A percentile compares a stretch with the other conserved stretches of the same genome.
These are phyloP conservation scores for Psilanteris sp. DNA, from an alignment of 1,140 invertebrate species.

Conservation along the genomic window DNA sequence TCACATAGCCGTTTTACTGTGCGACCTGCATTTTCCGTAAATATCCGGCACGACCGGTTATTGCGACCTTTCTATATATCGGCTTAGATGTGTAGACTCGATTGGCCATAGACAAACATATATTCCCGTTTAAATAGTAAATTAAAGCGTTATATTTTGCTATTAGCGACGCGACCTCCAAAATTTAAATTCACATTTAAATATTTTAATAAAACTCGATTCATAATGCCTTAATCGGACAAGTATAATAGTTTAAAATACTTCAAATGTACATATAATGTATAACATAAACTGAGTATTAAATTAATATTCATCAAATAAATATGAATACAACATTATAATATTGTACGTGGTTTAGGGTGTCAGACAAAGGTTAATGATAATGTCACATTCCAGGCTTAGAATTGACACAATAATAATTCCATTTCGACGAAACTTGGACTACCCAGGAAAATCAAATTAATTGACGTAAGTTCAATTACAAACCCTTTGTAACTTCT, in stretches of 20 bases:
- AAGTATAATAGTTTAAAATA: no score
- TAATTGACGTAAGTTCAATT: constrained; percentile 1
- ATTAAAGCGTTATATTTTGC: constrained; percentile 6
- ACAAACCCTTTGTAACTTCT: not conserved
- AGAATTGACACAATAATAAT: not conserved
- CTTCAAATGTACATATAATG: no score
- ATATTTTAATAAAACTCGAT: no score
- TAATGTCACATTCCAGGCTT: no score
- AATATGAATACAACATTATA: no score
- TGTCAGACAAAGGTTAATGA: no score
- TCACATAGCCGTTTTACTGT: constrained; percentile 40
- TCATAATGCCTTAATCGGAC: no score
- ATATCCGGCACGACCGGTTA: constrained; percentile 59
- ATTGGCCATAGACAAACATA: constrained; percentile 41
- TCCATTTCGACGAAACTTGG: not conserved
- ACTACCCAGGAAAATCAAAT: not conserved
- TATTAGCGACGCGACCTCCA: constrained; percentile 4
- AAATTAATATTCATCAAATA: no score
- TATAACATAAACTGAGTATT: no score
- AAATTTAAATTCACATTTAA: no score
- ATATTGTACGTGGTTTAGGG: no score
- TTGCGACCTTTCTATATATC: constrained; percentile 53
- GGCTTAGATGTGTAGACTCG: constrained; percentile 26
- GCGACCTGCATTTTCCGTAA: constrained; percentile 59
- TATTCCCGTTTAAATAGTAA: constrained; percentile 1